Evolutionary conservation across 1,140 invertebrate genomes (phyloP).

Genomic region (Heliothis subflexa): DNA sequence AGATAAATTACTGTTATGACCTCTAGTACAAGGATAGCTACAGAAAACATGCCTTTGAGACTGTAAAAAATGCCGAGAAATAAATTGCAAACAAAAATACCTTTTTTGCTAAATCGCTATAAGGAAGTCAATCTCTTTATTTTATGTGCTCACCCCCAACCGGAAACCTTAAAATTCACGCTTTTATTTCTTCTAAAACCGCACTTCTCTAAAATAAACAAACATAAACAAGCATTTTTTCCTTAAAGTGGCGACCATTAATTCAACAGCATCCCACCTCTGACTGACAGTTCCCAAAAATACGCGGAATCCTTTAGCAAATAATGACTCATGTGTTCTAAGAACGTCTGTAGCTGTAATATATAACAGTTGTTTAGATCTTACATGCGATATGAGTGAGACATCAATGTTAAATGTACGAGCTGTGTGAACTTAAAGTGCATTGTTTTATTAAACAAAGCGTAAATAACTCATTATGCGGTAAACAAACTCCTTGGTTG

Average conservation of each 20-base stretch:
- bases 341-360: conserved; percentile 16
- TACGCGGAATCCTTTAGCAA: conserved; percentile 4
- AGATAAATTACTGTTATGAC: not conserved
- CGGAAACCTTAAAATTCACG: not conserved
- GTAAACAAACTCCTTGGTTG: conserved; percentile 1
- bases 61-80: not conserved
- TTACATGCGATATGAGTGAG: not conserved
- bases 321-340: conserved; percentile 17
- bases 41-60: not conserved
- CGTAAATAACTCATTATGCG: conserved; percentile 2
- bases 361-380: not conserved
- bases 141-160: not conserved
- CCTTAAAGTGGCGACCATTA: not conserved
- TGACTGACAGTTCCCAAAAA: conserved; percentile 9
- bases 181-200: not conserved
- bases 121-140: not conserved
- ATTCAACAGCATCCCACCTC: not conserved
- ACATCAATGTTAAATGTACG: not conserved
- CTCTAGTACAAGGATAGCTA: not conserved
- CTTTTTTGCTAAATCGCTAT: not conserved
- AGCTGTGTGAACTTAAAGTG: conserved; percentile 26
- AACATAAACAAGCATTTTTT: too few relatives aligned
- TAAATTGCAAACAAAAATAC: not conserved
- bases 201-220: not conserved
- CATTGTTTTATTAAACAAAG: conserved; percentile 28